These are phyloP conservation scores for Platycnemis pennipes DNA, from an alignment of 2,888 invertebrate species.

Conservation along the genomic window DNA sequence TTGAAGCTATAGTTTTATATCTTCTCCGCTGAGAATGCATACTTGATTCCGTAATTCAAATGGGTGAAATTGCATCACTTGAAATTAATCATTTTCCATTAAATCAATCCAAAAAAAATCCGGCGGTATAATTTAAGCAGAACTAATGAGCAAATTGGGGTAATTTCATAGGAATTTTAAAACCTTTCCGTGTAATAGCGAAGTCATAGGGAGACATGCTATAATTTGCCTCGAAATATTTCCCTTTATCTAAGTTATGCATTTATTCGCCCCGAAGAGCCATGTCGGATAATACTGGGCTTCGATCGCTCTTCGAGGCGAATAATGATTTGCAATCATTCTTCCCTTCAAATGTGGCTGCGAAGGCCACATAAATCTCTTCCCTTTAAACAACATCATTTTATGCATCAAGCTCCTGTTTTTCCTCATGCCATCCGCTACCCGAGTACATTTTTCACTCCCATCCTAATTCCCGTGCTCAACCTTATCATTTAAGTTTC, in stretches of 20 bases:
- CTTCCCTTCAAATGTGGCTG: background rate
- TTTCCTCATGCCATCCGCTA: background rate
- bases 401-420: constrained; percentile 14
- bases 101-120: background rate
- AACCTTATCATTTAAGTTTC: background rate
- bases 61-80: background rate
- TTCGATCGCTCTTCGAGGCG: background rate
- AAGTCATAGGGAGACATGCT: background rate
- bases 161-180: background rate
- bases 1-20: too few relatives aligned
- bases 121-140: background rate
- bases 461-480: background rate
- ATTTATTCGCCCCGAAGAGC: background rate
- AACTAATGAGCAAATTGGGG: background rate
- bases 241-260: background rate
- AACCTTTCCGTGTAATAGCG: background rate
- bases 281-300: background rate
- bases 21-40: too few relatives aligned
- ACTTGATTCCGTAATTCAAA: background rate
- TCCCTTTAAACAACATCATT: background rate
- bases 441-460: background rate
- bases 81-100: background rate
- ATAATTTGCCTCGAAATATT: background rate
- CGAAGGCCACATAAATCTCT: constrained; percentile 3
- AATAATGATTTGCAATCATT: background rate